These are phyloP conservation scores for Spialia ferax DNA, from an alignment of 2,888 invertebrate genomes.

Conservation along the genomic window DNA sequence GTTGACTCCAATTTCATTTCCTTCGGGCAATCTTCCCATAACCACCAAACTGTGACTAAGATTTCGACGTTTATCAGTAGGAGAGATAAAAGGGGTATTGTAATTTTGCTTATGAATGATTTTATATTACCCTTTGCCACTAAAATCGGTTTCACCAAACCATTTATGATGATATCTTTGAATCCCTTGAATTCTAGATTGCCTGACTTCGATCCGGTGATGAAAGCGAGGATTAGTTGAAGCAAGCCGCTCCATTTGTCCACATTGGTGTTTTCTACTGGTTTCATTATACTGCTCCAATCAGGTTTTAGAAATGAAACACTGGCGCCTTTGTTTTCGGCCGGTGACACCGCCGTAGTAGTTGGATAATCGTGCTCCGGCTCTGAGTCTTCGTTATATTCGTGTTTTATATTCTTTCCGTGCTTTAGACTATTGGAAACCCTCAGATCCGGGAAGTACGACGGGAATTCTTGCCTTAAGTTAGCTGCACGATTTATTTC, in stretches of 20 bases:
- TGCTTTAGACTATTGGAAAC: constrained; percentile 7
- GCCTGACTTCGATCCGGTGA: constrained; percentile 62
- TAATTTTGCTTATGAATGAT: constrained; percentile 70
- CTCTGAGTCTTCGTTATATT: not conserved
- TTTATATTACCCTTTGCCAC: constrained; percentile 72
- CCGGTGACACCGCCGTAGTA: not conserved
- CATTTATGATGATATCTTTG: constrained; percentile 69
- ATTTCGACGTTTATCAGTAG: constrained; percentile 77
- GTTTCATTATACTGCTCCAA: constrained; percentile 58
- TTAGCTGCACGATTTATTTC: constrained; percentile 43
- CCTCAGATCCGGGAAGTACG: constrained; percentile 7
- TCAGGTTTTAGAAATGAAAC: constrained; percentile 37
- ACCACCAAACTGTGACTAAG: constrained; percentile 77
- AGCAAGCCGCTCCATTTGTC: constrained; percentile 69
- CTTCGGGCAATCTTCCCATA: constrained; percentile 79
- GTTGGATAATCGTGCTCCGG: constrained; percentile 45
- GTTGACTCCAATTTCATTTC: constrained; percentile 49
- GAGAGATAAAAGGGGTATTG: constrained; percentile 74
- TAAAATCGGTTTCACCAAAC: constrained; percentile 71
- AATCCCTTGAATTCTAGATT: constrained; percentile 65
- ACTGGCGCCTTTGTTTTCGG: constrained; percentile 21
- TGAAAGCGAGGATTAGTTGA: constrained; percentile 64
- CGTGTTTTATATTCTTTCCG: not conserved
- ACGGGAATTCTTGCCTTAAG: not conserved
- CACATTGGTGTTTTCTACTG: constrained; percentile 64